Evolutionary conservation across 2,797 vertebrate species (phyloP).

Genomic region (Xiphophorus birchmanni): DNA sequence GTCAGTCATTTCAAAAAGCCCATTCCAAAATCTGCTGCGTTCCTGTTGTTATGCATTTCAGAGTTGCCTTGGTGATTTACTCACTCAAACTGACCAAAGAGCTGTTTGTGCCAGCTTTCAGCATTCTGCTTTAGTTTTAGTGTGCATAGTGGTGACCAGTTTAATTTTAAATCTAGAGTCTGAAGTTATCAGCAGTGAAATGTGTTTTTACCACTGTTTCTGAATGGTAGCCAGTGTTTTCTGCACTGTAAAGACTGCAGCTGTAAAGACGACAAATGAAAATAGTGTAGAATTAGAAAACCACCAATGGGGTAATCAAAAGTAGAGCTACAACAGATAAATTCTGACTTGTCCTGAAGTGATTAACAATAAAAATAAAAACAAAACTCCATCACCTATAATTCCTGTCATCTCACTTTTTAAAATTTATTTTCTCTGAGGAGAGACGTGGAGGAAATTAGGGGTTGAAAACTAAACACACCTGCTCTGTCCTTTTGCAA

Average conservation of each 20-base stretch:
- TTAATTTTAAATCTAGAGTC: too few relatives aligned
- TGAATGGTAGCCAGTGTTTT: too few relatives aligned
- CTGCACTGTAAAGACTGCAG: too few relatives aligned
- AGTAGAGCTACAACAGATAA: too few relatives aligned
- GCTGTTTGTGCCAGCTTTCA: slow-evolving; percentile 4
- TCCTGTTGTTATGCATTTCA: neutral
- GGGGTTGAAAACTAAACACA: neutral
- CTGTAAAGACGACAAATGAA: neutral
- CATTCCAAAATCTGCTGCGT: slow-evolving; percentile 23
- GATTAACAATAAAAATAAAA: neutral
- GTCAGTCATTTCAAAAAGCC: slow-evolving; percentile 22
- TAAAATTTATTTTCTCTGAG: neutral
- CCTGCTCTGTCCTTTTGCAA: slow-evolving; percentile 13
- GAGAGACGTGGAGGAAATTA: neutral
- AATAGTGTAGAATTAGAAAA: too few relatives aligned
- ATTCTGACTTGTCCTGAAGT: too few relatives aligned
- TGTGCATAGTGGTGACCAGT: neutral
- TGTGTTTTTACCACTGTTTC: too few relatives aligned
- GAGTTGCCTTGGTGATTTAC: neutral
- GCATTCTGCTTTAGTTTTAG: neutral
- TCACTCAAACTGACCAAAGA: slow-evolving; percentile 18
- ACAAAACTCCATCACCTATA: neutral
- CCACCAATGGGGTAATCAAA: too few relatives aligned
- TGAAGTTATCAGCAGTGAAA: too few relatives aligned
- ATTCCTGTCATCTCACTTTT: neutral